These are phyloP conservation scores for Sebastes diaconus DNA, from an alignment of 2,797 vertebrate genomes.

Conservation along the genomic window DNA sequence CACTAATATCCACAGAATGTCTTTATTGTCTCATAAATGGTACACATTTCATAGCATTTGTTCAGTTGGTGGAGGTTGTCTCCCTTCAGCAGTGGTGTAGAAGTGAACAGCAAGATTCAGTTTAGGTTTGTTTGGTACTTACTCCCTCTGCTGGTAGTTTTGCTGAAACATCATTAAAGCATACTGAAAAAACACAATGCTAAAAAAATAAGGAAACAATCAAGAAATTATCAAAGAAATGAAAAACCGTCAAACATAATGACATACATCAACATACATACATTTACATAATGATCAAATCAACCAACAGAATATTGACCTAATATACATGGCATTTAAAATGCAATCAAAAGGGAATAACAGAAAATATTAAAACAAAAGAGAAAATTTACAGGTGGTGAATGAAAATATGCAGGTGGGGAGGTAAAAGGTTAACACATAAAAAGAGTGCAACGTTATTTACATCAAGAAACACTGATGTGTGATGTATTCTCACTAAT, in stretches of 20 bases:
- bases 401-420: background rate
- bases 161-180: background rate
- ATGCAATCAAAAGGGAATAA: background rate
- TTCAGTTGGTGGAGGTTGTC: background rate
- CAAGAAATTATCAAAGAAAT: background rate
- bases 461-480: background rate
- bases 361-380: background rate
- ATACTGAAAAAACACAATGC: background rate
- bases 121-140: constrained; percentile 39
- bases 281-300: background rate
- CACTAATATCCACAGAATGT: background rate
- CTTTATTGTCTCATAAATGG: constrained; percentile 24
- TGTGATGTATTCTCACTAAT: background rate
- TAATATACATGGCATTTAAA: background rate
- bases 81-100: background rate
- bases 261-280: background rate
- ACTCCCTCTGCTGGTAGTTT: constrained; percentile 66
- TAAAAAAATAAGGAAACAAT: background rate
- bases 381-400: background rate
- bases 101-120: background rate
- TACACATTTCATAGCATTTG: constrained; percentile 4
- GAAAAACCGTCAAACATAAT: background rate
- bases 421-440: background rate
- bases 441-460: background rate
- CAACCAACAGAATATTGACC: background rate